Evolutionary conservation across 2,113 vertebrate species (phyloP), one percentile per base, ranked within the genome.

Genomic region (Lota lota): DNA sequence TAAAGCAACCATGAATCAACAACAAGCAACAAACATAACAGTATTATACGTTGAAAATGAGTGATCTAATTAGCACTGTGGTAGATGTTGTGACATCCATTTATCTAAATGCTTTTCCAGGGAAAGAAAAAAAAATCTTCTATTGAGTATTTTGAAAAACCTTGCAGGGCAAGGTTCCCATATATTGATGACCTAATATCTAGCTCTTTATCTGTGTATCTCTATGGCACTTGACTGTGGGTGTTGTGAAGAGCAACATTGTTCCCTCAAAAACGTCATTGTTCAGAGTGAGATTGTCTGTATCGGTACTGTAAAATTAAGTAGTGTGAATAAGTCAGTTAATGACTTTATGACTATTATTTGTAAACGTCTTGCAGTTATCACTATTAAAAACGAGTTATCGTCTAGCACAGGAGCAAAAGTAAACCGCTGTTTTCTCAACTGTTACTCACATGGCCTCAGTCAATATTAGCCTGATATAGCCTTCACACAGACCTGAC

Each of bases 161-260:
- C 90, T 93, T 92, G 90, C 91, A 87, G 91, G 88, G 83, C 87
- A 85, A 90, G 88, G 88, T 77, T 22, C 36, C 73, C 47, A 68
- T 78, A 58, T 81, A 71, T 75, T 83, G 61, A 83, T 47, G 6
- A 14, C 7, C 11, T 78, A 58, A 56, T 62, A n/a, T 33, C 57
- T 74, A 68, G 70, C 18, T 71, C 36, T 77, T 63, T 74, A 72
- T 22, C 47, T 70, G 20, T 68, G 33, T 69, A 67, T 81, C 63
- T 72, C 69, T 51, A 72, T 82, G 76, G 72, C 66, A 87, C 68
- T 78, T 84, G 67, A 74, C 80, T 78, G 74, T 82, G 63, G 61
- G 75, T 63, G 36, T 57, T 28, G 67, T 61, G 59, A 76, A 78
- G 73, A 60, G 65, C 63, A 77, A 76, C 87, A 87, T 90, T 88